Conservation (phyloP, 2,113 vertebrate species). For the Planiliza haematocheilus region DNA sequence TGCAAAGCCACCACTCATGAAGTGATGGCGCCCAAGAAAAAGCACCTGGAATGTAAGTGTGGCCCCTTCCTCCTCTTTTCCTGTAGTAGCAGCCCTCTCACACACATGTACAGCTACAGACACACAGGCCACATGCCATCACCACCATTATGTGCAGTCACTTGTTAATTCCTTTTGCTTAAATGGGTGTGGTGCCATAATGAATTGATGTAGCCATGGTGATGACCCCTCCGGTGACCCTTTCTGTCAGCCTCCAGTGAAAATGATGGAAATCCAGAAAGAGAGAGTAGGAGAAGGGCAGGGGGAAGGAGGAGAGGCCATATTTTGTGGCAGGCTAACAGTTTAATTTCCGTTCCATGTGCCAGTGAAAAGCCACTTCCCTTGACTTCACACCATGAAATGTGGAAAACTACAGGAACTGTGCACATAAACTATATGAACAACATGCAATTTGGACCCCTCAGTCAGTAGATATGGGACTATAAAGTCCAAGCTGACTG, state of each 20-base stretch:
- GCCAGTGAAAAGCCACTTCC: background rate
- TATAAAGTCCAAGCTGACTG: conserved; percentile 35
- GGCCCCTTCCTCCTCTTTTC: conserved; percentile 35
- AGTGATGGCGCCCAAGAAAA: conserved; percentile 99
- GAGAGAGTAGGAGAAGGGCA: background rate
- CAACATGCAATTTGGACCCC: background rate
- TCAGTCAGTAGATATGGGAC: background rate
- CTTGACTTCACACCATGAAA: background rate
- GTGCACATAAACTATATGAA: background rate
- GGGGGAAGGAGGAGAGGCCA: conserved; percentile 14
- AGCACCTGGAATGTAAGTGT: conserved; percentile 98
- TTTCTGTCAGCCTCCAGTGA: conserved; percentile 25
- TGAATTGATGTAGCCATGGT: conserved; percentile 50
- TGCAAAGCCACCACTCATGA: conserved; percentile 99
- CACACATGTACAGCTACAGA: background rate
- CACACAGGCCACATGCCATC: conserved; percentile 19
- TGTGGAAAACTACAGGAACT: accelerated
- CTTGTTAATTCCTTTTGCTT: conserved; percentile 21
- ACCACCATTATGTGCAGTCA: background rate
- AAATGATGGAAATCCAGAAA: conserved; percentile 37
- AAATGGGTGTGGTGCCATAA: conserved; percentile 57
- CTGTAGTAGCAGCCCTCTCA: background rate
- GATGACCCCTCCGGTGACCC: conserved; percentile 62
- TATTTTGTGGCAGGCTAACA: conserved; percentile 47
- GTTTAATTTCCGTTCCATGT: conserved; percentile 1